Evolutionary conservation across 2,113 vertebrate species (phyloP), one percentile per base, ranked within the genome.

Genomic region (Lophius piscatorius): DNA sequence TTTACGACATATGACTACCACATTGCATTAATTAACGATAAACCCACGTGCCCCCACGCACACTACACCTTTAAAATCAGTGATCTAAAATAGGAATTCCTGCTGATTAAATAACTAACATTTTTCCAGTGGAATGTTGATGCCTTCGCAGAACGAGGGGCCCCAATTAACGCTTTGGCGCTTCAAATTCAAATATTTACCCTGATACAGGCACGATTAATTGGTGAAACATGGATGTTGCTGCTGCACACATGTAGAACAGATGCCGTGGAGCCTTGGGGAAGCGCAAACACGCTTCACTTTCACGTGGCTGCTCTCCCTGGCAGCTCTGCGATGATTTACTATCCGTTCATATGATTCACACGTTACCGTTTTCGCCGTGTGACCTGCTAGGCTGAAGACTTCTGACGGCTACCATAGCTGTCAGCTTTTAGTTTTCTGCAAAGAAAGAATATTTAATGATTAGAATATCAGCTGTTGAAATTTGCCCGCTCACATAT

Each of bases 221-320:
- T 88, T 85, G 76, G 64, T 69, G 80, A 75, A 85, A 80, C 77
- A 76, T 62, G 83, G 70, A 69, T 83, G 84, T 76, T 84, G 69
- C 49, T 76, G 70, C 74, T 61, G 66, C 72, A 76, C 82, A 83
- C 85, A 78, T 88, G 87, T 74, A 85, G 76, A 89, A 86, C 85
- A 90, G 87, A 86, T 90, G 87, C 78, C 69, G 45, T 68, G 18
- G 68, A 84, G 85, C 87, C 87, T 86, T 83, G 80, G 86, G 87
- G 89, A 84, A 69, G 76, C 38, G 12, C 78, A 67, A 79, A 82
- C 81, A 83, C 65, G 78, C 80, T 87, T 80, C 81, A 63, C 77
- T 73, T 67, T 76, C 83, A 81, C 82, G 45, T 63, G 31, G 65
- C 72, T 80, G 82, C 74, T 78, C 69, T 80, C 78, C 60, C 46